Evolutionary conservation across 2,888 invertebrate genomes (phyloP), one percentile per base, ranked within the genome.

Genomic region (Melieria crassipennis): DNA sequence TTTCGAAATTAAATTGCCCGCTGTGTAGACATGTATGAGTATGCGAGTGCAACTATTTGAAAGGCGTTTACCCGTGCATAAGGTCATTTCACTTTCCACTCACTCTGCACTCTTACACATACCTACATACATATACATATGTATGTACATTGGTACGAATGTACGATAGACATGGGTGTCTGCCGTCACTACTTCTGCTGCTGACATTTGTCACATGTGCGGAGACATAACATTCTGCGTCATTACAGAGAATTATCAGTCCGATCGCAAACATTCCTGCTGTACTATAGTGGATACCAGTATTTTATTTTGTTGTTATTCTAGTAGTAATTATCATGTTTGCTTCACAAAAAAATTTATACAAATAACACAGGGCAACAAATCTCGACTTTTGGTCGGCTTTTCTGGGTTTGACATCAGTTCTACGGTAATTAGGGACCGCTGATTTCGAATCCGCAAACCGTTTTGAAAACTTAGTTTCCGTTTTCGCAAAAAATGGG

Each of bases 1-100:
- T 84, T 82, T 82, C 82, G 83, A 84, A 83, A 83, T 83, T 83
- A 84, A 83, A 83, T 83, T 84, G 81, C 82, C 82, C 78, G 79
- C 81, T 79, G 79, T 79, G 81, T 78, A 57, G 7, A 13, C 2
- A 43, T 46, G 60, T 67, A 45, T 16, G 5, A 43, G n/a, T 11
- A 9, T 65, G 10, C 13, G 30, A n/a, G 2, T 55, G 9, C 13
- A 45, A 10, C 5, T 4, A 10, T 45, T 30, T 30, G 30, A 52
- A 58, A 67, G 67, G 67, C 67, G 56, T 62, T 69, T 62, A 63
- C 62, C 61, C 56, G 50, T 58, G 30, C 69, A 69, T 70, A 70
- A 65, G 64, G 70, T 70, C 60, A 70, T 48, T 70, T 48, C 55
- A 5, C 16, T 57, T 30, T 42, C 57, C 42, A 7, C 7, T 7